A percentile compares a stretch with the other conserved stretches of the same genome.
Evolutionary conservation across 2,113 vertebrate species (phyloP).

Genomic region (Mirounga angustirostris): DNA sequence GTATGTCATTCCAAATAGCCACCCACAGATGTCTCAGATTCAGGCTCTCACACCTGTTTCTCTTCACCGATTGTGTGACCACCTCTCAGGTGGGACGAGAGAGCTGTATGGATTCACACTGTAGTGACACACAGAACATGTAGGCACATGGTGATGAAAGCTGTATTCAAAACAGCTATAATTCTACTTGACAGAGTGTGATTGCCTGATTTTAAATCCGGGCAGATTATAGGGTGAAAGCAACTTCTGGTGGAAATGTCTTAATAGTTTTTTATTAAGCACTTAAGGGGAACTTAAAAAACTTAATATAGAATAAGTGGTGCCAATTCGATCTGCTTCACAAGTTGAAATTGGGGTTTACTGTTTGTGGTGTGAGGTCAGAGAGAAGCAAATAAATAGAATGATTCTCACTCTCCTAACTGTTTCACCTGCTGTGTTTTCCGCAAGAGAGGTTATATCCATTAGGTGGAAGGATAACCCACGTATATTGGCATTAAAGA

Average conservation of each 20-base stretch:
- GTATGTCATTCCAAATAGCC: neutral
- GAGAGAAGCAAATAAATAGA: neutral
- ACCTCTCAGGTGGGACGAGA: neutral
- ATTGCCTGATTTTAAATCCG: constrained; percentile 26
- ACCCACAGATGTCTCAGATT: neutral
- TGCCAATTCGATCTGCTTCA: neutral
- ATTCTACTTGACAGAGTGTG: neutral
- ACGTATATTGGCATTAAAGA: neutral
- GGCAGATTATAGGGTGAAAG: constrained; percentile 41
- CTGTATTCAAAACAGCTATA: neutral
- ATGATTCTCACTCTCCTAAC: neutral
- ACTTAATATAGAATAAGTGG: neutral
- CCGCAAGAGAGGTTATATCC: neutral
- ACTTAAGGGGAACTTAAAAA: constrained; percentile 10
- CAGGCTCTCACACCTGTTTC: neutral
- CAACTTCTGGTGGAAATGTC: constrained; percentile 8
- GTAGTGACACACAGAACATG: neutral
- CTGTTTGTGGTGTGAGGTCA: neutral
- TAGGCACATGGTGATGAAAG: neutral
- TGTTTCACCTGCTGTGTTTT: neutral
- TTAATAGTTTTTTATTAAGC: constrained; percentile 58
- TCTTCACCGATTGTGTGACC: neutral
- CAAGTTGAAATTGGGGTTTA: neutral
- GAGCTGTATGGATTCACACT: neutral
- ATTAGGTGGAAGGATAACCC: neutral